phyloP scores from a whole-genome alignment of 2,797 vertebrate genomes.

The Knipowitschia caucasica region DNA sequence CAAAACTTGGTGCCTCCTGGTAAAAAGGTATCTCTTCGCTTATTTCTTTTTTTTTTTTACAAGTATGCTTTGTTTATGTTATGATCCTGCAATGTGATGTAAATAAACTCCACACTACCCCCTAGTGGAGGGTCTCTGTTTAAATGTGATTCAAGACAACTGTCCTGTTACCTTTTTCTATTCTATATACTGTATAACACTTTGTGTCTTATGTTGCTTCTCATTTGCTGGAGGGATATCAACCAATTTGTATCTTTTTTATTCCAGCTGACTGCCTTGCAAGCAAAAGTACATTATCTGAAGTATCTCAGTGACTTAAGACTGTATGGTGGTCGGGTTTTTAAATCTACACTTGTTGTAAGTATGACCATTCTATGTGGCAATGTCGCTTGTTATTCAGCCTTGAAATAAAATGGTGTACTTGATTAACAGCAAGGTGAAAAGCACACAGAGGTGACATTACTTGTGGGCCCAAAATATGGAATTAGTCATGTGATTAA shows the following conservation, averaged over 20 bases:
- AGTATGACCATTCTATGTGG: conserved; percentile 49
- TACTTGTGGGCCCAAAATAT: conserved; percentile 93
- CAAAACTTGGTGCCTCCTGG: conserved; percentile 97
- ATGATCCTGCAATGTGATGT: neutral
- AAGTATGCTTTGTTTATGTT: neutral
- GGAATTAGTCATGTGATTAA: conserved; percentile 99
- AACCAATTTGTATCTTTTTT: conserved; percentile 6
- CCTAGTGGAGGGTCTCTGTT: conserved; percentile 45
- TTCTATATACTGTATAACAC: neutral
- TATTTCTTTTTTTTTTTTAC: neutral
- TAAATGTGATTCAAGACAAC: conserved; percentile 1
- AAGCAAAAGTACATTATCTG: conserved; percentile 98
- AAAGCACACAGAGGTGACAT: conserved; percentile 94
- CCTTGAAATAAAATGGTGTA: neutral
- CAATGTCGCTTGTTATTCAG: neutral
- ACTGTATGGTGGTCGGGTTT: conserved; percentile 94
- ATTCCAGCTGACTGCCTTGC: conserved; percentile 90
- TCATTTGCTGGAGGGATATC: neutral
- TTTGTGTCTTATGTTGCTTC: conserved; percentile 1
- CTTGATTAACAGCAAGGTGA: conserved; percentile 86
- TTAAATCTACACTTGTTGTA: conserved; percentile 93
- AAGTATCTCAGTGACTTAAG: conserved; percentile 97
- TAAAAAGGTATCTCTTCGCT: conserved; percentile 87
- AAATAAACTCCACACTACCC: conserved; percentile 44
- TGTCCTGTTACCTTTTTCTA: neutral